phyloP scores from a whole-genome alignment of 2,113 vertebrate genomes.

The Protomyctophum bolini region DNA sequence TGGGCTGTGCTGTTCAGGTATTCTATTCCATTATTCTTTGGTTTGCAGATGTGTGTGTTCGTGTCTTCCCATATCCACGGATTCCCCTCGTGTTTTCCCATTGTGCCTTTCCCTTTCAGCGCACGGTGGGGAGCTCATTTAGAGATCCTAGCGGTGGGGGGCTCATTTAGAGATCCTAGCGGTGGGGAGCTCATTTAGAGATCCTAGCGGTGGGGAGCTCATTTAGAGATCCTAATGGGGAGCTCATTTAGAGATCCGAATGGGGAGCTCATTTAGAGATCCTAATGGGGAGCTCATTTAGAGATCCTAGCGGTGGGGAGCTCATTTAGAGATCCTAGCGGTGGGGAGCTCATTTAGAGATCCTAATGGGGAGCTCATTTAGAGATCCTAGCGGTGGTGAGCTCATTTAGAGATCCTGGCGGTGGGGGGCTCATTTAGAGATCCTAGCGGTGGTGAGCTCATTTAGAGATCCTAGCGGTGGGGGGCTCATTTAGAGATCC shows the following conservation, averaged over 20 bases:
- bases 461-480: not conserved
- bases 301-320: too few relatives aligned
- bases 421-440: not conserved
- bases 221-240: not conserved
- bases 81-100: too few relatives aligned
- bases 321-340: not conserved
- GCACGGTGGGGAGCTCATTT: not conserved
- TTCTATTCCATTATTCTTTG: not conserved
- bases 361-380: not conserved
- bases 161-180: not conserved
- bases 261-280: not conserved
- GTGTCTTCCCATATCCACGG: not conserved
- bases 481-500: not conserved
- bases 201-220: not conserved
- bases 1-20: conserved; percentile 96
- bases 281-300: not conserved
- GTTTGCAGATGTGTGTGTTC: not conserved
- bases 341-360: not conserved
- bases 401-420: not conserved
- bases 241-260: not conserved
- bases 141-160: not conserved
- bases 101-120: not conserved
- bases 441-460: not conserved
- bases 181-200: not conserved
- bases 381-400: too few relatives aligned